Evolutionary conservation across 2,797 vertebrate genomes (phyloP), one percentile per base, ranked within the genome.

Genomic region (Ctenochaetus hawaiiensis): DNA sequence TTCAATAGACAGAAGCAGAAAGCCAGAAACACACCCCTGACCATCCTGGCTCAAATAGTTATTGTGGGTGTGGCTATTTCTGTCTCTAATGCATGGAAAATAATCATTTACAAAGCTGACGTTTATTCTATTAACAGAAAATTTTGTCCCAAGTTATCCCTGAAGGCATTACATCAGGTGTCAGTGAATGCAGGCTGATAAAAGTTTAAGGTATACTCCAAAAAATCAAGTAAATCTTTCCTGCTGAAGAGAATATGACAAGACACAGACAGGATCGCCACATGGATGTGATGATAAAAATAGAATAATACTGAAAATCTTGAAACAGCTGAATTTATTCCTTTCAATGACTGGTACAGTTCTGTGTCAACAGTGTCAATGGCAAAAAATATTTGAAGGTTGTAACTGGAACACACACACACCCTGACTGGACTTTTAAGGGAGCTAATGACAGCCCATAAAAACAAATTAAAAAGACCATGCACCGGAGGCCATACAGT

Each of bases 1-100:
- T 87, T 77, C 75, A 65, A 77, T 23, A 79, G 78, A 91, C 72
- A 66, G 60, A 80, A 37, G 67, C 67, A 79, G 58, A 23, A 65
- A 41, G 72, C 66, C 80, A 72, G 62, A 58, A 75, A 52, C 87
- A 47, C 65, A 34, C 58, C 64, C 65, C 39, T 39, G 53, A 71
- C 82, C 72, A 68, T 74, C 70, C 79, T 80, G 82, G 74, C 60
- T 81, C 26, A 16, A 76, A 84, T 61, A 83, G 58, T 58, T 37
- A 2, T 14, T 39, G 9, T 62, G 78, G 89, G 81, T 80, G 87
- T 61, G 85, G 78, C 70, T n/a, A 20, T 16, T 85, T 70, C 48
- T 77, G 71, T 62, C 60, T 63, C 16, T 11, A 43, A 13, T 16
- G 41, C 53, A 60, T 14, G 45, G 78, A 57, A 73, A 81, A 82